Evolutionary conservation across 2,888 invertebrate genomes (phyloP), one percentile per base, ranked within the genome.

Genomic region (Itoplectis maculator): DNA sequence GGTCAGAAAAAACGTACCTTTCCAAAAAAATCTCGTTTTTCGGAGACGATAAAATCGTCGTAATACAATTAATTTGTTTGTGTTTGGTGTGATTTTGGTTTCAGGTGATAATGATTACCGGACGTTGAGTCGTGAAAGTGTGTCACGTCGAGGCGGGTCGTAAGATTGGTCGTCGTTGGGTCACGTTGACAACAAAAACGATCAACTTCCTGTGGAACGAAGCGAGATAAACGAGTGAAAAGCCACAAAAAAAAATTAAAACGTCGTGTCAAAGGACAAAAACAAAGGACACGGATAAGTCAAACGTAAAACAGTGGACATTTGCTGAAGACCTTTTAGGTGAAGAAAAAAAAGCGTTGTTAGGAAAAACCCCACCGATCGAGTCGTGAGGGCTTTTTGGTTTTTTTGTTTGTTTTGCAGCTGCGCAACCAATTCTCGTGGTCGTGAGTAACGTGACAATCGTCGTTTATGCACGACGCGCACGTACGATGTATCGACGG

Each of bases 241-340:
- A 51, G 29, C 29, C 29, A 29, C 42, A 15, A 61, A 70, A 63
- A 77, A 75, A n/a, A n/a, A n/a, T n/a, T n/a, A n/a, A n/a, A 65
- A 42, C 23, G 29, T n/a, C n/a, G 51, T 56, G 51, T 69, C 45
- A 69, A 70, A 72, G 66, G 75, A 66, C 51, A 47, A 80, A 63
- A 76, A 63, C n/a, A n/a, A 83, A 56, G 51, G 65, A 79, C 68
- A 47, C 3, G 29, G 29, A 63, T 11, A 73, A 80, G 84, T 78
- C 81, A 86, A 78, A 87, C 86, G 84, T 37, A 86, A 88, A 89
- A 88, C 88, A 88, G 88, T 89, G 89, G 89, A 89, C 89, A 86
- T 88, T 87, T 87, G 87, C 87, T 81, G 73, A 49, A n/a, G n/a
- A n/a, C n/a, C n/a, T n/a, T n/a, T n/a, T n/a, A n/a, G n/a, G n/a